Evolutionary conservation across 2,797 vertebrate genomes (phyloP).

Genomic region (Acrossocheilus wenchowensis): DNA sequence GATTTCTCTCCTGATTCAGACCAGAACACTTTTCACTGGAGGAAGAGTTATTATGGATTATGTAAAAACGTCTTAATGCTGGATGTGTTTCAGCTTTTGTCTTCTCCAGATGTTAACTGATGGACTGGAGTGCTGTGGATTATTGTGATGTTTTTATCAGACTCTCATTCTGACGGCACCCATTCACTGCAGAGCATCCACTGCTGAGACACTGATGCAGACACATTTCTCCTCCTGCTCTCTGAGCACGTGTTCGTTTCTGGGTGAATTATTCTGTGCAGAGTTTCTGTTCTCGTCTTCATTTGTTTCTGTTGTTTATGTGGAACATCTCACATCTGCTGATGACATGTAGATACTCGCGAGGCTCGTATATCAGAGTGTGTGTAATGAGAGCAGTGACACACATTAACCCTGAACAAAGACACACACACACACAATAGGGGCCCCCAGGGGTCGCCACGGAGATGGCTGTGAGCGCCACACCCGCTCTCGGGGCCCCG

Average conservation of each 20-base stretch:
- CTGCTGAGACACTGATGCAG: background rate
- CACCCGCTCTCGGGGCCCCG: conserved; percentile 9
- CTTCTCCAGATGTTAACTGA: too few species aligned
- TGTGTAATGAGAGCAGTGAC: conserved; percentile 16
- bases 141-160: too few species aligned
- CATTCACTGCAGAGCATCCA: background rate
- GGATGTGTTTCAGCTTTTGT: too few species aligned
- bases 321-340: background rate
- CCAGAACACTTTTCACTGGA: too few species aligned
- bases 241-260: background rate
- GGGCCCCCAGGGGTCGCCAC: conserved; percentile 26
- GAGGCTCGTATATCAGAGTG: background rate
- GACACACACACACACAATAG: conserved; percentile 4
- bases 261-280: background rate
- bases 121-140: too few species aligned
- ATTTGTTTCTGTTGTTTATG: background rate
- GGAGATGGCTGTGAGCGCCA: conserved; percentile 29
- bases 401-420: conserved; percentile 27
- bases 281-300: background rate
- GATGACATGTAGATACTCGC: background rate
- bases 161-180: background rate
- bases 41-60: too few species aligned
- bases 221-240: too few species aligned
- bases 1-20: too few species aligned
- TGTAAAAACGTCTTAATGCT: too few species aligned